These are phyloP conservation scores for Drosophila diplacantha DNA, from an alignment of 2,888 invertebrate genomes.

Conservation along the genomic window DNA sequence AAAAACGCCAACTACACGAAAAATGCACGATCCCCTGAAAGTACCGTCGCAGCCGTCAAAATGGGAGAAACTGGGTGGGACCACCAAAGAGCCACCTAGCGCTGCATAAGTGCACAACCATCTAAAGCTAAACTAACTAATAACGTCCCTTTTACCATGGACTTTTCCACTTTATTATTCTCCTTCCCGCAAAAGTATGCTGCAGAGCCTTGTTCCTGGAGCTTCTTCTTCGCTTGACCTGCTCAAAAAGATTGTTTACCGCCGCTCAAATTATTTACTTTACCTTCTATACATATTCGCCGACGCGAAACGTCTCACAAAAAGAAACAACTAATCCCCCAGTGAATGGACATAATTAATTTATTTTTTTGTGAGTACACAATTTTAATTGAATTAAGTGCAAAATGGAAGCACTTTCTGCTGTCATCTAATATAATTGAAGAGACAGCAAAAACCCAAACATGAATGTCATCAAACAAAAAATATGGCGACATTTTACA, in stretches of 20 bases:
- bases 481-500: slow-evolving; percentile 3
- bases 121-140: slow-evolving; percentile 11
- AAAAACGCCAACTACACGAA: slow-evolving; percentile 10
- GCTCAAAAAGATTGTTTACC: slow-evolving; percentile 34
- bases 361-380: slow-evolving; percentile 7
- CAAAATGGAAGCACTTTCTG: slow-evolving; percentile 1
- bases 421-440: slow-evolving; percentile 10
- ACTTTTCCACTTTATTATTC: slow-evolving; percentile 4
- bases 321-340: slow-evolving; percentile 15
- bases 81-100: neutral
- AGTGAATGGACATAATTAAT: slow-evolving; percentile 17
- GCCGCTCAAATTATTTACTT: slow-evolving; percentile 22
- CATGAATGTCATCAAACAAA: slow-evolving; percentile 9
- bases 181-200: slow-evolving; percentile 11
- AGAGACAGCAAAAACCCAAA: neutral
- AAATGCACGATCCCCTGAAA: slow-evolving; percentile 12
- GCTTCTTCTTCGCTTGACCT: slow-evolving; percentile 17
- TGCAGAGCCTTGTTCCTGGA: neutral
- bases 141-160: neutral
- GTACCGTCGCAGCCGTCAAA: slow-evolving; percentile 1
- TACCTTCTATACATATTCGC: neutral
- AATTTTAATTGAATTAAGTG: slow-evolving; percentile 16
- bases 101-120: slow-evolving; percentile 4
- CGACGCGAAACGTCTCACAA: neutral
- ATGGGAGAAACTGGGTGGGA: neutral